Evolutionary conservation across 1,140 invertebrate genomes (phyloP).

Genomic region (Eciton burchellii): DNA sequence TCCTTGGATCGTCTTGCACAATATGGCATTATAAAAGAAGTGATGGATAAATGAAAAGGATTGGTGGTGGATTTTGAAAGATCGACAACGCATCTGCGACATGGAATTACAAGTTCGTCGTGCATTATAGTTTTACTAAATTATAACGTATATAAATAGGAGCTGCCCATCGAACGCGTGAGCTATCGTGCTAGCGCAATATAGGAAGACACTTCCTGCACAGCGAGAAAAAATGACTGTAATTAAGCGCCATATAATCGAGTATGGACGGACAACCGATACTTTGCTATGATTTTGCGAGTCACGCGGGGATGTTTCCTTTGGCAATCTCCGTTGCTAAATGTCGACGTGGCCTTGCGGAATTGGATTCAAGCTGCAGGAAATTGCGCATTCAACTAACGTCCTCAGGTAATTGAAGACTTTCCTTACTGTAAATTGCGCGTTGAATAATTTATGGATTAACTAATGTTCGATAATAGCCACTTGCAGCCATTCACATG

Average conservation of each 20-base stretch:
- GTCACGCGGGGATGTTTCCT: not conserved
- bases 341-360: conserved; percentile 29
- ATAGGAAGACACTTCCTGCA: conserved; percentile 33
- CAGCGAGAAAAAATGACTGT: conserved; percentile 9
- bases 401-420: conserved; percentile 29
- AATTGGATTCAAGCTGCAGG: not conserved
- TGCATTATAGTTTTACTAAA: conserved; percentile 41
- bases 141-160: conserved; percentile 11
- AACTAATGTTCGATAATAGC: conserved; percentile 10
- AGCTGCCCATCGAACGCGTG: conserved; percentile 12
- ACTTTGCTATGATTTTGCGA: conserved; percentile 24
- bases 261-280: not conserved
- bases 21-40: conserved; percentile 19
- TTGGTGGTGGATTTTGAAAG: conserved; percentile 25
- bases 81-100: conserved; percentile 13
- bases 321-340: conserved; percentile 15
- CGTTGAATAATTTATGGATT: not conserved
- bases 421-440: not conserved
- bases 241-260: conserved; percentile 41
- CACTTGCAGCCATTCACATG: not conserved
- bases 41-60: conserved; percentile 5
- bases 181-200: conserved; percentile 22
- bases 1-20: conserved; percentile 4
- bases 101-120: conserved; percentile 31
- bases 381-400: conserved; percentile 4